Percentiles rank a stretch among this genome's conserved stretches.
Conservation (phyloP, 2,113 vertebrate genomes). For the Synchiropus splendidus region DNA sequence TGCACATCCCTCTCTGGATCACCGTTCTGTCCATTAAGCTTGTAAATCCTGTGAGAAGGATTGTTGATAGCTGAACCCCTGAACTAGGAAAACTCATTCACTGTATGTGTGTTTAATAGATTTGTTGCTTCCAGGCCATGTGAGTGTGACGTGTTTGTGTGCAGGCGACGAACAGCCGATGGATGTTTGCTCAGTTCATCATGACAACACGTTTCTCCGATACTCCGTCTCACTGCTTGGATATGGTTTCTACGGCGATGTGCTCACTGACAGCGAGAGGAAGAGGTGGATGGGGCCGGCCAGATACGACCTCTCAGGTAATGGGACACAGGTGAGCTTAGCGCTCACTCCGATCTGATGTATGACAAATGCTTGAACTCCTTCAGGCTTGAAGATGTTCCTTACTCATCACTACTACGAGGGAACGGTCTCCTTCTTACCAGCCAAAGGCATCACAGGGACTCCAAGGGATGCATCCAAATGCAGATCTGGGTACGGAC, state of each 20-base stretch:
- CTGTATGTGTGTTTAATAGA: background rate
- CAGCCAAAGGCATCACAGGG: conserved; percentile 69
- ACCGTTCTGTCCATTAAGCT: too few species aligned
- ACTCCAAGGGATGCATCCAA: conserved; percentile 74
- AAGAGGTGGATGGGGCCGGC: conserved; percentile 91
- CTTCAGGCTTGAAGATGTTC: conserved; percentile 85
- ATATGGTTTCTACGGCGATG: conserved; percentile 93
- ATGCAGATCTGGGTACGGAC: conserved; percentile 79
- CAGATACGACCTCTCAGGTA: conserved; percentile 91
- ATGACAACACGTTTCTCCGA: conserved; percentile 72
- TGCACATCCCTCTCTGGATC: too few species aligned
- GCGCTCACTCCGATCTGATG: background rate
- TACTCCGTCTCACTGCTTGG: conserved; percentile 88
- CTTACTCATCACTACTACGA: conserved; percentile 90
- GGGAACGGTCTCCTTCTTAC: conserved; percentile 82
- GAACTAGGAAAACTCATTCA: background rate
- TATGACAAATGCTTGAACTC: background rate
- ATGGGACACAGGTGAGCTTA: too few species aligned
- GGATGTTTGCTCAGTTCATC: conserved; percentile 85
- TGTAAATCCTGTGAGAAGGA: background rate
- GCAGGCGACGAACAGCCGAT: conserved; percentile 88
- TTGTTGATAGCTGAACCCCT: too few species aligned
- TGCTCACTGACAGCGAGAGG: conserved; percentile 87
- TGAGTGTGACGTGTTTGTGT: conserved; percentile 2
- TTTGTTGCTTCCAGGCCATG: too few species aligned